Percentiles rank a stretch among this genome's conserved stretches.
phyloP scores from a whole-genome alignment of 2,113 vertebrate species.

The Eubucco bourcierii region DNA sequence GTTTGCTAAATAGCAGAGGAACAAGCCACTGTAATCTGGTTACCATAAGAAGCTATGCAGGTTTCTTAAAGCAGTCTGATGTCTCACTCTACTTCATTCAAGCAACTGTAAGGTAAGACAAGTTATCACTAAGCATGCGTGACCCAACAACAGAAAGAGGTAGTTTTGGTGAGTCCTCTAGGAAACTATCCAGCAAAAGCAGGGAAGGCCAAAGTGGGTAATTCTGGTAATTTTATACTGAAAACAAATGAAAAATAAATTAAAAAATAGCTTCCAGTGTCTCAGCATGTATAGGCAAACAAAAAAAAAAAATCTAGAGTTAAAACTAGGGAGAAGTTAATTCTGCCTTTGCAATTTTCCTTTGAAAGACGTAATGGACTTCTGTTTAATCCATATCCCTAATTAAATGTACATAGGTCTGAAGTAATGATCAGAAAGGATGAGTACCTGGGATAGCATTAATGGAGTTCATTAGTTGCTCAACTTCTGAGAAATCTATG shows the following conservation, averaged over 20 bases:
- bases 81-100: not conserved
- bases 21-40: not conserved
- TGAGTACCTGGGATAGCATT: conserved; percentile 84
- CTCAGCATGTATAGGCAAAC: not conserved
- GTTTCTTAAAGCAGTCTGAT: not conserved
- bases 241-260: not conserved
- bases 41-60: not conserved
- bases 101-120: not conserved
- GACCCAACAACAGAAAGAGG: not conserved
- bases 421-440: conserved; percentile 1
- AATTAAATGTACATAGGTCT: not conserved
- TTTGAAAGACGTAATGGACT: not conserved
- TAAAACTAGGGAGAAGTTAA: not conserved
- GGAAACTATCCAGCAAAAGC: not conserved
- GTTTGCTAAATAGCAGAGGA: not conserved
- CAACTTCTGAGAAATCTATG: conserved; percentile 87
- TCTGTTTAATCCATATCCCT: not conserved
- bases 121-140: not conserved
- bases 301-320: not conserved
- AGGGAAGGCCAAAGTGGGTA: not conserved
- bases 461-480: conserved; percentile 90
- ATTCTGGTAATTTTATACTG: not conserved
- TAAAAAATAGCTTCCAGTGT: not conserved
- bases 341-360: not conserved
- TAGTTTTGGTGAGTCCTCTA: not conserved